Base-by-base conservation (phyloP, 2,888 invertebrate genomes). In the Megamerina dolium region DNA sequence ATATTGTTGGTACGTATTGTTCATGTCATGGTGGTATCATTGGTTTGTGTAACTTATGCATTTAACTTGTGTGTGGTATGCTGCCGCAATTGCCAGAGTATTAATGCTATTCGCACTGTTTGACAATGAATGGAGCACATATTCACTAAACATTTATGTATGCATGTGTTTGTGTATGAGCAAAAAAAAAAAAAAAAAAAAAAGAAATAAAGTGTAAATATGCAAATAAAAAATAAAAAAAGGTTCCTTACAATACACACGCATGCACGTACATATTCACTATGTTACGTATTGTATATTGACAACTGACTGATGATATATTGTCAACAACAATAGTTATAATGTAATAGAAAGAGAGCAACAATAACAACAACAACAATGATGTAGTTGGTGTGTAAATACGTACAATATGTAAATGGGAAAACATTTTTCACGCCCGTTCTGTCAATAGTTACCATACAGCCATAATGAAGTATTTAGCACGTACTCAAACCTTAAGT, bases 271-370 rank as follows among this genome's bases (percentile, higher is more conserved):
- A 10, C 10, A 23, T 10, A 23, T 23, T 6, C 23, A 8, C 10
- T n/a, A 16, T n/a, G 5, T 14, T 17, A 9, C 10, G 36, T 16
- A 35, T 31, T 29, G 19, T 18, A 17, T 30, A 34, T 37, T 37
- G 49, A 49, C 46, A 49, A 39, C 40, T 55, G 55, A 55, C 49
- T 52, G 54, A 55, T 54, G 55, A 52, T 51, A 55, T 48, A 49
- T 53, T 52, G 50, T 49, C 50, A 50, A 49, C 46, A 41, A 46
- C 35, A 37, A 21, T 13, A 36, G 30, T n/a, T n/a, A n/a, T n/a
- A n/a, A n/a, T n/a, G n/a, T n/a, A n/a, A n/a, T n/a, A n/a, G n/a
- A n/a, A n/a, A n/a, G 13, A 19, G 29, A 26, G 35, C 16, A 34
- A 36, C 13, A 39, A 30, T 30, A 30, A 33, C 12, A 26, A 36